Percentiles rank a stretch among this genome's conserved stretches.
Evolutionary conservation across 2,113 vertebrate genomes (phyloP).

Genomic region (Bos taurus): ARS-UCD2.0 NC_037349.1:26909001-26909500

Average conservation of each 20-base stretch:
- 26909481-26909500: background rate
- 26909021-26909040: background rate
- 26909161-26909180: background rate
- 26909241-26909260: background rate
- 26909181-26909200: background rate
- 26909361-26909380: background rate
- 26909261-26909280: background rate
- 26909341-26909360: background rate
- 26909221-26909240: background rate
- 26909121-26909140: background rate
- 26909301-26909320: background rate
- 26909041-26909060: background rate
- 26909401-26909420: background rate
- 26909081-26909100: background rate
- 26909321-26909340: background rate
- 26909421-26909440: background rate
- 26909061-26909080: background rate
- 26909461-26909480: background rate
- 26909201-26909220: background rate
- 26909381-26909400: background rate
- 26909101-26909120: background rate
- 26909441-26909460: background rate
- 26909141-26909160: background rate
- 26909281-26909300: background rate
- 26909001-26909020: background rate